Conservation (phyloP, 2,888 invertebrate species). For the Lasioglossum vierecki region DNA sequence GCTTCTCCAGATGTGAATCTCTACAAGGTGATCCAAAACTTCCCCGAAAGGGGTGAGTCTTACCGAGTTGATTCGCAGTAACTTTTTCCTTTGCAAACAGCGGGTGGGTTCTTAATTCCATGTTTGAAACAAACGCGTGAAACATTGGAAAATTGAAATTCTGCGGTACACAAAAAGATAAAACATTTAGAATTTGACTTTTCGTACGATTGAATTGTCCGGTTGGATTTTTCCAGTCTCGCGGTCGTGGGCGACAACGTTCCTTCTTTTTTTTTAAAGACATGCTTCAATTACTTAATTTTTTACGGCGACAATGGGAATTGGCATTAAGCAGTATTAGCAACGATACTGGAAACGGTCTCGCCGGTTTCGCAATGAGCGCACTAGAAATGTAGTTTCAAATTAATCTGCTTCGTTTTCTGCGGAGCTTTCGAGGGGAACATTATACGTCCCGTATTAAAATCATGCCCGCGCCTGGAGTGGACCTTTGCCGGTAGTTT, state of each 20-base stretch:
- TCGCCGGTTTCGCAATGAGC: background rate
- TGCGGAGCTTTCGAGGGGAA: background rate
- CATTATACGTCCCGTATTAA: slow-evolving; percentile 19
- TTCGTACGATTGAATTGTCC: background rate
- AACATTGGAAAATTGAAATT: background rate
- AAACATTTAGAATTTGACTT: background rate
- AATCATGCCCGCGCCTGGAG: slow-evolving; percentile 20
- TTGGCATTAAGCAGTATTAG: slow-evolving; percentile 15
- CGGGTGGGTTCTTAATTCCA: too few species aligned
- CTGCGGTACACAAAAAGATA: background rate
- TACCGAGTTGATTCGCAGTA: too few species aligned
- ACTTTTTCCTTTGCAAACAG: too few species aligned
- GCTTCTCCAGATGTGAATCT: background rate
- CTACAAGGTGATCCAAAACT: background rate
- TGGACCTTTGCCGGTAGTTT: slow-evolving; percentile 23
- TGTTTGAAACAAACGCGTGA: too few species aligned
- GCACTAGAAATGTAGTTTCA: background rate
- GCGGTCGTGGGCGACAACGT: background rate
- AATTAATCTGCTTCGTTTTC: slow-evolving; percentile 36
- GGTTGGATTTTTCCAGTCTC: background rate
- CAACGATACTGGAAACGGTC: background rate
- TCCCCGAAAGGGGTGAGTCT: background rate
- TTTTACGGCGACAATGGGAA: background rate
- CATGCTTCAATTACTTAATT: background rate
- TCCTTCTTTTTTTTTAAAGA: background rate